A percentile compares a stretch with the other conserved stretches of the same genome.
Conservation (phyloP, 1,140 invertebrate genomes). For the Caligus rogercresseyi region DNA sequence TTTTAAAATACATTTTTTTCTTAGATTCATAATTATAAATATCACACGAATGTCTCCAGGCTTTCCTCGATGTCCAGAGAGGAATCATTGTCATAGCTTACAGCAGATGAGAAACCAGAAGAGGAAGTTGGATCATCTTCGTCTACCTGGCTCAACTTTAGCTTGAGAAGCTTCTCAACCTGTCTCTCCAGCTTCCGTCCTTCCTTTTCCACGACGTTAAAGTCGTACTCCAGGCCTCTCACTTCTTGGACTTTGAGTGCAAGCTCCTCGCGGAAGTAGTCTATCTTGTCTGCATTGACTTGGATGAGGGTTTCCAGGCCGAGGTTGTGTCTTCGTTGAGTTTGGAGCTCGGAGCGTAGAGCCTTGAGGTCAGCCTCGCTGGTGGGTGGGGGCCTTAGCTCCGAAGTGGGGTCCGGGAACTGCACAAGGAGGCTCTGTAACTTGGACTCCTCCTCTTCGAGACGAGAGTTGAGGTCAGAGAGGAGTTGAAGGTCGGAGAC, state of each 20-base stretch:
- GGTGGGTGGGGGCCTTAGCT: neutral
- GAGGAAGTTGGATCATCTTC: neutral
- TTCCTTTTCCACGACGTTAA: neutral
- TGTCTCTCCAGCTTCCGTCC: neutral
- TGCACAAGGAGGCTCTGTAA: neutral
- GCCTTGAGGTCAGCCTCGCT: neutral
- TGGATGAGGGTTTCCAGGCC: neutral
- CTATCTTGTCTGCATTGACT: neutral
- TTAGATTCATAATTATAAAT: too few relatives aligned
- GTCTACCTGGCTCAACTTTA: neutral
- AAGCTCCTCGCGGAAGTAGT: neutral
- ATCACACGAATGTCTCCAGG: neutral
- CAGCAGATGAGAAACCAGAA: neutral
- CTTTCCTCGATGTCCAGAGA: constrained; percentile 13
- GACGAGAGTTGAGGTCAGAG: neutral
- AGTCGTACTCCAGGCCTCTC: neutral
- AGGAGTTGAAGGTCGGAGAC: neutral
- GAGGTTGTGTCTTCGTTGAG: neutral
- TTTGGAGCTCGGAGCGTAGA: neutral
- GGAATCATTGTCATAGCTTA: neutral
- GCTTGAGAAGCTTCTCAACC: neutral
- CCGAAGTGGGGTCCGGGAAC: neutral
- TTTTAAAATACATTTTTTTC: too few relatives aligned
- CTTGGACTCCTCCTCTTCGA: neutral
- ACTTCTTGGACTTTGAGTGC: neutral